Evolutionary conservation across 2,888 invertebrate species (phyloP), one percentile per base, ranked within the genome.

Genomic region (Acleris cristana): DNA sequence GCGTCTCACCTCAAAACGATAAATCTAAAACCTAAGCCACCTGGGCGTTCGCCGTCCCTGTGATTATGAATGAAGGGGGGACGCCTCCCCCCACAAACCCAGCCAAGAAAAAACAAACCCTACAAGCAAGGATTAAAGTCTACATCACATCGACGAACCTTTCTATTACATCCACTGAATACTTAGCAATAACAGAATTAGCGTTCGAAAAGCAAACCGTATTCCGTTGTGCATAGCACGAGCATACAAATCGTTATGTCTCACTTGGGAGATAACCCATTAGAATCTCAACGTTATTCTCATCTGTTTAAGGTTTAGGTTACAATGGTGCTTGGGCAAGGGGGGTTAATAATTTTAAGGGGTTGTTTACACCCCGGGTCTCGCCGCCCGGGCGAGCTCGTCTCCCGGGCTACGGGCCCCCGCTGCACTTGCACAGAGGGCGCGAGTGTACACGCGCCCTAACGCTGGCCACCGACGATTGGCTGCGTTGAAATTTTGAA

Each of bases 11-110:
- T 87, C 84, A 76, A 76, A 78, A 81, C 88, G 81, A 89, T 90
- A 90, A 90, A 90, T 90, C 88, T 87, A 85, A 86, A 87, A 86
- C 85, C 87, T 85, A 83, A 86, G 87, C 88, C 91, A 91, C 90
- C 90, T 90, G 90, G 87, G 90, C 88, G 86, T 88, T 88, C 88
- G 87, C 88, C 88, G 81, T 84, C 82, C 86, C 85, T 79, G 85
- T 85, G 87, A 87, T 90, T 88, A 90, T 89, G 88, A 90, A 89
- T 88, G 85, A 84, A 40, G 40, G 40, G 40, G 87, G 82, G 76
- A 79, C 78, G 78, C 80, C 81, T 73, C 74, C 74, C 70, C 69
- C 75, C 74, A 76, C 73, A 75, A 73, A 75, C 72, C 71, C 70
- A 56, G 56, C 58, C n/a, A 71, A 64, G 63, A 65, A 71, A 80